These are phyloP conservation scores for Psylliodes chrysocephalus DNA, from an alignment of 2,888 invertebrate genomes.

Conservation along the genomic window DNA sequence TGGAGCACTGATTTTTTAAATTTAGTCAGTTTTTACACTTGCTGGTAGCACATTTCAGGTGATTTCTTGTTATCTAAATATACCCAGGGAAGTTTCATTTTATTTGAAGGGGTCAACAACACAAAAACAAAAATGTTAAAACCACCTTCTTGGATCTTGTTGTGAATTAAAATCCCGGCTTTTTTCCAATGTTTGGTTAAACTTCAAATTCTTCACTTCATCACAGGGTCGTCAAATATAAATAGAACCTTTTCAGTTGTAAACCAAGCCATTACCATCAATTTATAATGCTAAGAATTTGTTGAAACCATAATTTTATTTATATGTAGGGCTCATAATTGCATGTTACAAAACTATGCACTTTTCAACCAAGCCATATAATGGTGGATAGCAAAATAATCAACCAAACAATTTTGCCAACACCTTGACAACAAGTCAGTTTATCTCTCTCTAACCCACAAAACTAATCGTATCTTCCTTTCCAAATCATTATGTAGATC, in stretches of 20 bases:
- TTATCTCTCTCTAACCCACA: neutral
- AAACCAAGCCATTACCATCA: constrained; percentile 6
- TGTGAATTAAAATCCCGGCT: constrained; percentile 49
- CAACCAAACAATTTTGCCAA: constrained; percentile 30
- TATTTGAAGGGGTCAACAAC: constrained; percentile 1
- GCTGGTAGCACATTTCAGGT: constrained; percentile 15
- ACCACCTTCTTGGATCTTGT: constrained; percentile 20
- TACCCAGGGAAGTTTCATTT: constrained; percentile 8
- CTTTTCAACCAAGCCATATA: constrained; percentile 39
- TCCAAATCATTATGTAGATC: neutral
- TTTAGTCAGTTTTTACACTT: constrained; percentile 13
- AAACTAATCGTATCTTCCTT: neutral
- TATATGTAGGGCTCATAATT: constrained; percentile 4
- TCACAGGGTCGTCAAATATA: constrained; percentile 14
- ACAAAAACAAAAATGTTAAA: constrained; percentile 18
- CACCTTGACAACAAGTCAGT: neutral
- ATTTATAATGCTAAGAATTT: constrained; percentile 4
- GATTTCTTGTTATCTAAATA: constrained; percentile 20
- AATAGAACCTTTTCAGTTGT: neutral
- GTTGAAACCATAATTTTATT: constrained; percentile 12
- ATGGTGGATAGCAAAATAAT: constrained; percentile 36
- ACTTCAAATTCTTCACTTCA: constrained; percentile 39
- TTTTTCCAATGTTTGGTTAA: constrained; percentile 49
- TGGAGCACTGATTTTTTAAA: constrained; percentile 6
- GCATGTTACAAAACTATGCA: constrained; percentile 24